A percentile compares a stretch with the other conserved stretches of the same genome.
Conservation (phyloP, 2,888 invertebrate genomes). For the Fragum whitleyi region DNA sequence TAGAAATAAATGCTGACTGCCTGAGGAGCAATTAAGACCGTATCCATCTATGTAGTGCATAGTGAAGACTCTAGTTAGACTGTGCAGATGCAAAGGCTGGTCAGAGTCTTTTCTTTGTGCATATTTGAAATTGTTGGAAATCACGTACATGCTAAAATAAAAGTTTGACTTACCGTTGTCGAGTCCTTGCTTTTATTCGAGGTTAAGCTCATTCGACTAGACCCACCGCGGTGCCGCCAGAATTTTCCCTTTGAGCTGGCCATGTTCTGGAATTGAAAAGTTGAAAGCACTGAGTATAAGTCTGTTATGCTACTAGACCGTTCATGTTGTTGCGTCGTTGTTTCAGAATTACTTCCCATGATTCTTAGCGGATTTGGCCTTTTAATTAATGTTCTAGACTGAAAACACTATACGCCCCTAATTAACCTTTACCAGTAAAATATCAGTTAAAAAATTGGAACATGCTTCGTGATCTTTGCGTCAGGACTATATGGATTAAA, state of each 20-base stretch:
- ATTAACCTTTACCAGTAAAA: neutral
- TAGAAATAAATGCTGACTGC: too few species aligned
- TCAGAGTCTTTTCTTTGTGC: too few species aligned
- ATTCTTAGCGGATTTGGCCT: neutral
- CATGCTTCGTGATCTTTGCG: too few species aligned
- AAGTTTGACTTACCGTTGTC: constrained; percentile 50
- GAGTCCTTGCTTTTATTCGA: constrained; percentile 63
- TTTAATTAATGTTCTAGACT: neutral
- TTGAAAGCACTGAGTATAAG: constrained; percentile 67
- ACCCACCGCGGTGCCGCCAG: constrained; percentile 71
- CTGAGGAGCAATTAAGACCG: too few species aligned
- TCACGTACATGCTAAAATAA: too few species aligned
- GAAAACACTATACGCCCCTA: neutral
- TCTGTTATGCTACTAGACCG: constrained; percentile 17
- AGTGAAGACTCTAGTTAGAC: too few species aligned
- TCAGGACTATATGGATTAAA: too few species aligned
- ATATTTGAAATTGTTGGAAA: too few species aligned
- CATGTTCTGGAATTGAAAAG: constrained; percentile 79
- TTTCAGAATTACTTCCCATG: neutral
- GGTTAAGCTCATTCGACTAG: constrained; percentile 75
- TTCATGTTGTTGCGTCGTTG: constrained; percentile 10
- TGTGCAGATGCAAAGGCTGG: too few species aligned
- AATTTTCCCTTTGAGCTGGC: constrained; percentile 65
- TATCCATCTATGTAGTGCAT: too few species aligned
- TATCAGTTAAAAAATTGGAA: too few species aligned